Base-by-base conservation (phyloP, 2,797 vertebrate species). In the Sciaenops ocellatus region DNA sequence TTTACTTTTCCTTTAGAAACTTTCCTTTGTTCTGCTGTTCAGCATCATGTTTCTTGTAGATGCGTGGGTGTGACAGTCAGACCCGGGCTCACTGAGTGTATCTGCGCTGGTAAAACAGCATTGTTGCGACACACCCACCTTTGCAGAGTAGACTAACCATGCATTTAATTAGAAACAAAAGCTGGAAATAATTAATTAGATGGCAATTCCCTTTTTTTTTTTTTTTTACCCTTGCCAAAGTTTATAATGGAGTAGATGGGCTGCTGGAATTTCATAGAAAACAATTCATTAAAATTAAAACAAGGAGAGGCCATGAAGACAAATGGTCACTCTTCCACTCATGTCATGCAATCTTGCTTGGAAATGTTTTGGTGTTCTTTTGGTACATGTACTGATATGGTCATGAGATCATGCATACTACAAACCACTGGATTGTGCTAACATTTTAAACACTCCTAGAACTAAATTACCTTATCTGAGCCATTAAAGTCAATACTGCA, bases 121-220 rank as follows among this genome's bases (percentile, higher is more conserved):
- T 57, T 85, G 80, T 88, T 69, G 57, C 30, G 74, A 87, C 84
- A 92, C 89, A 80, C 86, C 89, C 87, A 85, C 91, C 85, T 80
- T 79, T 70, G 85, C 85, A 91, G 81, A 88, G 83, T 87, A 83
- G 87, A 91, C 89, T 93, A 95, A 90, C 92, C 94, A 95, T 93
- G 94, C 94, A 93, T 94, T 94, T 95, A 95, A 96, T 95, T 94
- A 94, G 93, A 95, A 95, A 95, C 94, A 95, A 95, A 95, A 94
- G 91, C 94, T 92, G 92, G 91, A 94, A 94, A 94, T 94, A 94
- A 95, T 94, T 94, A 94, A 95, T 95, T 92, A 93, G 90, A 86
- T 77, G 48, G 80, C 89, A 94, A 90, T 88, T 92, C 85, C 84
- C 69, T 76, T 87, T 89, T 85, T 30, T 30, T 30, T 30, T 6